phyloP scores from a whole-genome alignment of 2,113 vertebrate genomes.

The Zosterops japonicus region DNA sequence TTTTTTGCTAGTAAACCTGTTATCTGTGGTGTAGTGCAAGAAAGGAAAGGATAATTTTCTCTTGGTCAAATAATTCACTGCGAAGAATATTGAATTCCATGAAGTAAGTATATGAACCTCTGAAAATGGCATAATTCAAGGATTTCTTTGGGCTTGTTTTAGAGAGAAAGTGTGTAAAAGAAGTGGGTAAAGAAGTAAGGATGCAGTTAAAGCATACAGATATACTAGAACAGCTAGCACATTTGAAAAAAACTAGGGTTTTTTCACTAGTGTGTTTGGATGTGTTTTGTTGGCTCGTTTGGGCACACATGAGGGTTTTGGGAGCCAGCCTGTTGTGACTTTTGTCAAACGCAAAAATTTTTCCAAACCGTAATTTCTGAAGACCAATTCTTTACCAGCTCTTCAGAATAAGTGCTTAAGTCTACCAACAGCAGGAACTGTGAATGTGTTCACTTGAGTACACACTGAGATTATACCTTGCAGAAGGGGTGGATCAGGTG shows the following conservation, averaged over 20 bases:
- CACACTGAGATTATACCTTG: not conserved
- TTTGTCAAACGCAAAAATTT: not conserved
- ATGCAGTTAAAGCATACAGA: not conserved
- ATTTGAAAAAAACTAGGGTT: not conserved
- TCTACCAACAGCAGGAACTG: not conserved
- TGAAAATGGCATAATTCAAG: not conserved
- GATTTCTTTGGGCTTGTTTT: not conserved
- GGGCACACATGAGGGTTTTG: not conserved
- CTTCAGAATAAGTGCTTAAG: not conserved
- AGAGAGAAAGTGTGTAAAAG: not conserved
- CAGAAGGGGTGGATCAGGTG: rapidly evolving
- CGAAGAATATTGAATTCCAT: not conserved
- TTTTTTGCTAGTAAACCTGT: not conserved
- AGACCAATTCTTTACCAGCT: not conserved
- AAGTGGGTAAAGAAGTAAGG: not conserved
- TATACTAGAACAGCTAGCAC: not conserved
- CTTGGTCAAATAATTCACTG: not conserved
- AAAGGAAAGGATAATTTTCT: not conserved
- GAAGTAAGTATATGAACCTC: not conserved
- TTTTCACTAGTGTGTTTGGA: not conserved
- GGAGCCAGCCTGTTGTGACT: not conserved
- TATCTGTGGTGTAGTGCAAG: not conserved
- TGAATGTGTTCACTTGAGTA: not conserved
- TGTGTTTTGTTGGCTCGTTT: rapidly evolving
- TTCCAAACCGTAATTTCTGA: not conserved